Evolutionary conservation across 23 tunicate genomes (phyloP).

Genomic region (Styela clava): DNA sequence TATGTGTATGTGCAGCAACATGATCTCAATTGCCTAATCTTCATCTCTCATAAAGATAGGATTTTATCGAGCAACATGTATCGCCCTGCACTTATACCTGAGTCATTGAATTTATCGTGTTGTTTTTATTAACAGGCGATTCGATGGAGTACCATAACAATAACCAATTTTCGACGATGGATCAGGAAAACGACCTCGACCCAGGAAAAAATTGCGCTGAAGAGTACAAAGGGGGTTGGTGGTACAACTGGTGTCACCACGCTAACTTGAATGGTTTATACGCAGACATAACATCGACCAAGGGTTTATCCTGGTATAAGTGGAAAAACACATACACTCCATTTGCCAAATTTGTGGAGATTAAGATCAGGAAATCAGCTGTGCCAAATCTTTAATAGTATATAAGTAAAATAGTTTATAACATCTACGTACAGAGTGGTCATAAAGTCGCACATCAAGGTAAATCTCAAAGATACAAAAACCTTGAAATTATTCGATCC

Average conservation of each 20-base stretch:
- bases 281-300: neutral
- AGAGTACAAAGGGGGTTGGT: neutral
- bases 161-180: neutral
- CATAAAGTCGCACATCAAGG: too few relatives aligned
- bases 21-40: too few relatives aligned
- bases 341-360: slow-evolving; percentile 5
- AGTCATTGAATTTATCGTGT: too few relatives aligned
- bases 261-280: slow-evolving; percentile 8
- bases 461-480: too few relatives aligned
- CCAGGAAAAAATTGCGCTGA: neutral
- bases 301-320: neutral
- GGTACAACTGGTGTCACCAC: slow-evolving; percentile 5
- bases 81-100: too few relatives aligned
- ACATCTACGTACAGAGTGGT: too few relatives aligned
- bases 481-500: too few relatives aligned
- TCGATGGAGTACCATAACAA: neutral
- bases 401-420: too few relatives aligned
- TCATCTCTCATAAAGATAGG: too few relatives aligned
- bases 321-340: neutral
- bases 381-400: too few relatives aligned
- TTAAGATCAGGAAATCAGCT: neutral
- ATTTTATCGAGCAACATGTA: too few relatives aligned
- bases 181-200: neutral
- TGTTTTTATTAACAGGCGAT: neutral
- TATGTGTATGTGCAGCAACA: too few relatives aligned